Evolutionary conservation across 2,113 vertebrate species (phyloP).

Genomic region (Dromiciops gliroides): DNA sequence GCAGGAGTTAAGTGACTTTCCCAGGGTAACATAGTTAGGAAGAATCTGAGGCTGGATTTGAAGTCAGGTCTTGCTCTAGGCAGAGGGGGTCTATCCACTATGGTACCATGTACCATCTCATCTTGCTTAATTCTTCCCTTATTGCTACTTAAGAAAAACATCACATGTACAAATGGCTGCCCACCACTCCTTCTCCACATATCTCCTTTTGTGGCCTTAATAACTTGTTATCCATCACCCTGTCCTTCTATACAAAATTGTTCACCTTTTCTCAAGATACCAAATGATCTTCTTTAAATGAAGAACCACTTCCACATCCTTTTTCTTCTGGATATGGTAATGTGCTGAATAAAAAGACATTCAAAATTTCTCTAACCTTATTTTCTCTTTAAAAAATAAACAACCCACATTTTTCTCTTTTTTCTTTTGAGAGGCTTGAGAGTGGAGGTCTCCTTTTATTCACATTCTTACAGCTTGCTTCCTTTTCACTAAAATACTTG

Average conservation of each 20-base stretch:
- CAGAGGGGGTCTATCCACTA: neutral
- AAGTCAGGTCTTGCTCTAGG: neutral
- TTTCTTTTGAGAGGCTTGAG: neutral
- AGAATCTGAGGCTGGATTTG: neutral
- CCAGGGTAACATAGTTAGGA: neutral
- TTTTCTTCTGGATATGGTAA: neutral
- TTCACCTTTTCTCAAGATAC: neutral
- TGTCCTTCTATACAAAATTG: neutral
- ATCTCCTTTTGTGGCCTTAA: neutral
- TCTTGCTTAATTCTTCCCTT: neutral
- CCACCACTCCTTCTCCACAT: neutral
- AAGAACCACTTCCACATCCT: neutral
- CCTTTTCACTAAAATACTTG: neutral
- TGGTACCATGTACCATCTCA: neutral
- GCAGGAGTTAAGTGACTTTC: neutral
- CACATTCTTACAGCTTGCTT: neutral
- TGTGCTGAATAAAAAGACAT: neutral
- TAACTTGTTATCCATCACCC: neutral
- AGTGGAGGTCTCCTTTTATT: neutral
- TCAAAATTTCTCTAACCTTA: neutral
- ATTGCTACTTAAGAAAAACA: neutral
- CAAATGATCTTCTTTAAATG: neutral
- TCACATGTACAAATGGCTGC: neutral
- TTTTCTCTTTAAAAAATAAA: neutral
- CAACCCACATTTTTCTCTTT: neutral